Evolutionary conservation across 2,888 invertebrate species (phyloP), one percentile per base, ranked within the genome.

Genomic region (Melipona bicolor): DNA sequence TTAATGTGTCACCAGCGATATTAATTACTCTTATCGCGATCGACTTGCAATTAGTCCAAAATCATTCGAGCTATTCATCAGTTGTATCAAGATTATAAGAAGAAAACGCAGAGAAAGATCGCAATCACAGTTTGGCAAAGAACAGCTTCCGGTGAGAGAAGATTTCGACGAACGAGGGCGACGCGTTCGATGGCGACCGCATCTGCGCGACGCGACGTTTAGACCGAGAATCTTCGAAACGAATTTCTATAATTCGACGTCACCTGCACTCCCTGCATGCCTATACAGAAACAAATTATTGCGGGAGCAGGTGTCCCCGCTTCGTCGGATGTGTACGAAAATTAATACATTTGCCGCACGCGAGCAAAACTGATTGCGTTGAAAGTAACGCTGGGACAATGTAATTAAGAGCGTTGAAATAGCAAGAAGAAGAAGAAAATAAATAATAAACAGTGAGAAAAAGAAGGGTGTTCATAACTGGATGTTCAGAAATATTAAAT

Each of bases 291-390:
- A 84, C 74, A 69, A 87, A 88, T 88, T 88, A 88, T 87, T 82
- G 69, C 78, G 70, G 73, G 72, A 80, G 89, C 88, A 88, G 88
- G 89, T 88, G 88, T 77, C 69, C 72, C 86, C 67, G 61, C 52
- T 67, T 80, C 32, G 69, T 59, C 69, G 56, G 62, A 65, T 73
- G 64, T 75, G 69, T 70, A 64, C 72, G 69, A 64, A 79, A 80
- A 75, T 87, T 89, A 89, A 87, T 87, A 89, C 52, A 77, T 81
- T 80, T 80, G 76, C 77, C 69, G 81, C 89, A 88, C 85, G 83
- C 88, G 74, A 87, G 59, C 78, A 81, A 81, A 85, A 87, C 85
- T 81, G 81, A 87, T 89, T 89, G 85, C 81, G 68, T 67, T 81
- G 78, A 65, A 75, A 78, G 77, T 69, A 80, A 84, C 49, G 77